phyloP scores from a whole-genome alignment of 1,140 invertebrate species.

The Bombus terrestris region DNA sequence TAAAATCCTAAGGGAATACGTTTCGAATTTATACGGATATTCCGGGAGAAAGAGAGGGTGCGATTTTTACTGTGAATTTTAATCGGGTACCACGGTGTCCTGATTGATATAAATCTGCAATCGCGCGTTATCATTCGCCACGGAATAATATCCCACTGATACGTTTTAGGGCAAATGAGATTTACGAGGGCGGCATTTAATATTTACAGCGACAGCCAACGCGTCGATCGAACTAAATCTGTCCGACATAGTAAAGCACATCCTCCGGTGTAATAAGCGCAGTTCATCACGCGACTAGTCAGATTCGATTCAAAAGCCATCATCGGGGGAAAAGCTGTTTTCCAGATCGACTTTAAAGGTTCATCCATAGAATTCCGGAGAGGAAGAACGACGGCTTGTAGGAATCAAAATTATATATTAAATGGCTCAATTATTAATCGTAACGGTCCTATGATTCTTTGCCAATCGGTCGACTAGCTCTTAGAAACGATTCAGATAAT shows the following conservation, averaged over 20 bases:
- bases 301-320: not conserved
- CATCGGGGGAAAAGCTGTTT: slow-evolving; percentile 11
- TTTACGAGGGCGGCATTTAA: slow-evolving; percentile 23
- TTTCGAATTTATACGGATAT: not conserved
- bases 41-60: not conserved
- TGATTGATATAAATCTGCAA: slow-evolving; percentile 33
- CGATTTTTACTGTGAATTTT: slow-evolving; percentile 18
- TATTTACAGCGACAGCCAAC: slow-evolving; percentile 32
- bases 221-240: slow-evolving; percentile 19
- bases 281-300: slow-evolving; percentile 20
- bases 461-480: not conserved
- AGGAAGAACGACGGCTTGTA: not conserved
- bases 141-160: slow-evolving; percentile 29
- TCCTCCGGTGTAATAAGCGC: slow-evolving; percentile 19
- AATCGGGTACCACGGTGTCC: not conserved
- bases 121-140: not conserved
- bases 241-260: not conserved
- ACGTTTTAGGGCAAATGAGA: slow-evolving; percentile 39
- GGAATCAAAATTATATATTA: not conserved
- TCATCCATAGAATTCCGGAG: not conserved
- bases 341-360: not conserved
- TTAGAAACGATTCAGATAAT: not conserved
- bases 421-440: not conserved
- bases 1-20: not conserved
- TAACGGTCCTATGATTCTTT: not conserved